Evolutionary conservation across 1,140 invertebrate genomes (phyloP).

Genomic region (Amyelois transitella): DNA sequence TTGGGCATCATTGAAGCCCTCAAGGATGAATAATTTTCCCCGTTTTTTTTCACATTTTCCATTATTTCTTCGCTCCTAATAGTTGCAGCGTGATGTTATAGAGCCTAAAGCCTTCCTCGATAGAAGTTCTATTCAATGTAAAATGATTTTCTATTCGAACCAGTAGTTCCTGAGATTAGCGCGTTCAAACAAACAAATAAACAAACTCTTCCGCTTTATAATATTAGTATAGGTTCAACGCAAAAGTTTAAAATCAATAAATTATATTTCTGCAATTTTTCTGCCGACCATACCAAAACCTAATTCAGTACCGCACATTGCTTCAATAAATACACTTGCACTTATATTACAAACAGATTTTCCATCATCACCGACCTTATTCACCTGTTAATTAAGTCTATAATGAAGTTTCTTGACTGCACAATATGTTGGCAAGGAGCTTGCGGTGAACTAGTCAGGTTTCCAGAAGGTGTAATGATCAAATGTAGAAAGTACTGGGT

Average conservation of each 20-base stretch:
- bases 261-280: neutral
- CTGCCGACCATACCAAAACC: neutral
- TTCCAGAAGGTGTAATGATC: neutral
- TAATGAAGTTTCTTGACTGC: neutral
- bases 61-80: too few relatives aligned
- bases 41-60: too few relatives aligned
- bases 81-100: too few relatives aligned
- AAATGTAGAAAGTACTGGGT: neutral
- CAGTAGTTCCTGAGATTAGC: too few relatives aligned
- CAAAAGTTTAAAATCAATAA: too few relatives aligned
- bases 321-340: neutral
- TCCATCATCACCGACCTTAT: neutral
- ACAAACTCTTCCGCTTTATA: too few relatives aligned
- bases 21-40: too few relatives aligned
- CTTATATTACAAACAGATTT: neutral
- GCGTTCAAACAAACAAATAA: too few relatives aligned
- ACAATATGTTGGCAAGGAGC: neutral
- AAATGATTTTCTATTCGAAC: too few relatives aligned
- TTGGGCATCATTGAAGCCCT: too few relatives aligned
- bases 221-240: neutral
- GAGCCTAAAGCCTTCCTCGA: too few relatives aligned
- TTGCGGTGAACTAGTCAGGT: neutral
- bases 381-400: neutral
- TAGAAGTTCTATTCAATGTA: too few relatives aligned
- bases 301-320: neutral